phyloP scores from a whole-genome alignment of 2,113 vertebrate genomes.

The Odontesthes bonariensis region DNA sequence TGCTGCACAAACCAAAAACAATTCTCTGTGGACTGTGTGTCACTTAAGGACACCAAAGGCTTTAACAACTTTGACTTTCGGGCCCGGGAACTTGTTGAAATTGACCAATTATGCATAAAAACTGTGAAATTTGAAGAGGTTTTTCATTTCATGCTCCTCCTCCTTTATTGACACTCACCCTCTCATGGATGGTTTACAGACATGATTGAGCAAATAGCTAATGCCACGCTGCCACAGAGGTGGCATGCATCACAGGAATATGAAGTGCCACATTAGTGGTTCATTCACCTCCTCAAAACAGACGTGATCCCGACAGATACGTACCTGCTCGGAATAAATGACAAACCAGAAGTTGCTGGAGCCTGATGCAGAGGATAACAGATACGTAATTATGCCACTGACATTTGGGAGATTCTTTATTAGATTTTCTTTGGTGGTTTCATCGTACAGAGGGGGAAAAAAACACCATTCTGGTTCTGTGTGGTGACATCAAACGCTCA shows the following conservation, averaged over 20 bases:
- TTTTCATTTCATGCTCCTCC: conserved; percentile 55
- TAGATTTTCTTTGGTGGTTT: neutral
- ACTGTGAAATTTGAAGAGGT: conserved; percentile 9
- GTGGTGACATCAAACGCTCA: neutral
- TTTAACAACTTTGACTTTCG: neutral
- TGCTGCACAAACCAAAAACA: neutral
- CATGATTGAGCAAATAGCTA: conserved; percentile 55
- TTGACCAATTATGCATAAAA: neutral
- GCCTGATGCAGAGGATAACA: conserved; percentile 4
- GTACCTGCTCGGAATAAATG: conserved; percentile 55
- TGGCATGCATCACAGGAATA: conserved; percentile 34
- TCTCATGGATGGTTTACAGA: conserved; percentile 43
- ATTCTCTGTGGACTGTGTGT: neutral
- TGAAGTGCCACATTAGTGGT: conserved; percentile 52
- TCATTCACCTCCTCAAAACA: conserved; percentile 54
- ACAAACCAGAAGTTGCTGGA: conserved; percentile 17
- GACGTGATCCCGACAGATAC: conserved; percentile 41
- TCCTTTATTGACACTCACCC: conserved; percentile 43
- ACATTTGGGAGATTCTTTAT: conserved; percentile 9
- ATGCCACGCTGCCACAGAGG: conserved; percentile 29
- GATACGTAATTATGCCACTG: conserved; percentile 61
- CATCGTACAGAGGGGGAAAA: neutral
- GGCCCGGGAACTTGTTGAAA: neutral
- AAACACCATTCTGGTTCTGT: neutral
- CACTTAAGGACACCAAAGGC: neutral